Percentiles rank a stretch among this genome's conserved stretches.
phyloP scores from a whole-genome alignment of 2,888 invertebrate species.

The Dolichopus griseipennis region DNA sequence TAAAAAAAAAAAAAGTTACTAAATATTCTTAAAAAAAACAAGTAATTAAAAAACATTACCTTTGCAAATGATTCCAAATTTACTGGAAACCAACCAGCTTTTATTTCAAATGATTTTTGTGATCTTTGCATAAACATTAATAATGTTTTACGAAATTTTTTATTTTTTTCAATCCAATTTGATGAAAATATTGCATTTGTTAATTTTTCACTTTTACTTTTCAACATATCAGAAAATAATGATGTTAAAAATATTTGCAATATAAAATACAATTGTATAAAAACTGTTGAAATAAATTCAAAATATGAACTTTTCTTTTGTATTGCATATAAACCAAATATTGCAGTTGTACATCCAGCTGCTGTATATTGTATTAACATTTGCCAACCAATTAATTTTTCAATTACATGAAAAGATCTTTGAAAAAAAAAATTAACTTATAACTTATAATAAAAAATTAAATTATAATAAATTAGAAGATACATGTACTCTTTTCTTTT shows the following conservation, averaged over 20 bases:
- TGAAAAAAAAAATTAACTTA: too few relatives aligned
- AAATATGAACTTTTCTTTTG: background rate
- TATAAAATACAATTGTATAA: background rate
- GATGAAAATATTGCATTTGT: slow-evolving; percentile 27
- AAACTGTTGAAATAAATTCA: background rate
- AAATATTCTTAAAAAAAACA: background rate
- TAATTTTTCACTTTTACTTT: slow-evolving; percentile 22
- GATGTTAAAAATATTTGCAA: slow-evolving; percentile 17
- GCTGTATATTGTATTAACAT: background rate
- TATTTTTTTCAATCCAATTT: slow-evolving; percentile 28
- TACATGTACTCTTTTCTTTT: too few relatives aligned
- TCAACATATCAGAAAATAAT: slow-evolving; percentile 25
- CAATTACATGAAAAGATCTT: background rate
- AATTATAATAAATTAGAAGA: too few relatives aligned
- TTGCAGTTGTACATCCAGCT: background rate
- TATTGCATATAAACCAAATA: background rate
- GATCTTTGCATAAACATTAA: slow-evolving; percentile 31
- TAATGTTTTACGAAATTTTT: slow-evolving; percentile 25
- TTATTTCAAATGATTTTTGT: slow-evolving; percentile 23
- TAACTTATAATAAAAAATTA: too few relatives aligned
- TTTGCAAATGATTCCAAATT: slow-evolving; percentile 27
- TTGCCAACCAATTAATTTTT: background rate
- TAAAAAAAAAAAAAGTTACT: background rate
- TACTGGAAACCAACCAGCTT: slow-evolving; percentile 27
- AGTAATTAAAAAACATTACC: slow-evolving; percentile 18